Conservation (phyloP, 1,140 invertebrate genomes). For the Polypedilum pembai region DNA sequence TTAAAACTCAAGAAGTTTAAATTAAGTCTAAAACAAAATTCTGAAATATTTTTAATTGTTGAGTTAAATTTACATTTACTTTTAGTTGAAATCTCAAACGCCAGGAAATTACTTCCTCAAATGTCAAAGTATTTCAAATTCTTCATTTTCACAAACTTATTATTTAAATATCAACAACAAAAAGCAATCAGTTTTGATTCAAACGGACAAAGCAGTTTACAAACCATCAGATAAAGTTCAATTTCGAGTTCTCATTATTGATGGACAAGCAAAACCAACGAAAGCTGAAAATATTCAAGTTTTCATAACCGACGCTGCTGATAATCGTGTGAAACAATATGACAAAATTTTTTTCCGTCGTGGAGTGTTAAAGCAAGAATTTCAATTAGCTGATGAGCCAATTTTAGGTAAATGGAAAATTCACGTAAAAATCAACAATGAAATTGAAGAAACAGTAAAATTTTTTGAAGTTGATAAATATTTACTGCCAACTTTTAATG, state of each 20-base stretch:
- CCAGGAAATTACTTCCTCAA: not conserved
- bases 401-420: not conserved
- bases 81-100: not conserved
- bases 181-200: conserved; percentile 85
- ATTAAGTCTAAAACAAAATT: too few relatives aligned
- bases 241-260: conserved; percentile 74
- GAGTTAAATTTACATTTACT: not conserved
- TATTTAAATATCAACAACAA: conserved; percentile 47
- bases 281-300: not conserved
- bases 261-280: conserved; percentile 62
- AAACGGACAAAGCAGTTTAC: conserved; percentile 91
- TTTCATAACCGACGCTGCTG: not conserved
- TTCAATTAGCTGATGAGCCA: not conserved
- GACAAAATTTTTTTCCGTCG: not conserved
- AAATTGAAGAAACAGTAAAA: not conserved
- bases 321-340: not conserved
- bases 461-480: not conserved
- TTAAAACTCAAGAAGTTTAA: too few relatives aligned
- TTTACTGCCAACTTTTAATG: not conserved
- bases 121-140: not conserved
- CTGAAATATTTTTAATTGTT: too few relatives aligned
- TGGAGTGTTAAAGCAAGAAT: not conserved
- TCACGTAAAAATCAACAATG: not conserved
- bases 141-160: not conserved
- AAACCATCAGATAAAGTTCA: conserved; percentile 78